Base-by-base conservation (phyloP, 2,797 vertebrate genomes). In the Morelia viridis region DNA sequence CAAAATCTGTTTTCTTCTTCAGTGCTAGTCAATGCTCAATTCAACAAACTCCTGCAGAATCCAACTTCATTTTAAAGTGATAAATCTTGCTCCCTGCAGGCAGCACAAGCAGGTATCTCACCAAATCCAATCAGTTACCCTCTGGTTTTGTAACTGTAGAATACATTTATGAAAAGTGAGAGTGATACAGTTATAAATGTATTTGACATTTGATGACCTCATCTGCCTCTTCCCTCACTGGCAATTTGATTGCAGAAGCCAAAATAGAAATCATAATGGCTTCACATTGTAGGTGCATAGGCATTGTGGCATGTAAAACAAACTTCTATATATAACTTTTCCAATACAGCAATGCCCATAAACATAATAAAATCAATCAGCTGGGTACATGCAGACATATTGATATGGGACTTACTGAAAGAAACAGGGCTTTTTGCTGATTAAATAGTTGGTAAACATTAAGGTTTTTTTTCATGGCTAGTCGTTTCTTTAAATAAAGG, bases 91-190 rank as follows among this genome's bases (percentile, higher is more conserved):
- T 62, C 65, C 26, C 86, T 4, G 15, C 58, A 65, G 61, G 56
- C 24, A 56, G 57, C 86, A 86, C 86, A 76, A 85, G 28, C 58
- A 88, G 87, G 80, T 85, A 85, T 46, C 57, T 93, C 76, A 89
- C 86, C 86, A 89, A 80, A 92, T 58, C 91, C 89, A 94, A 85
- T 85, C 89, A 62, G 31, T 83, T 83, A 83, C 90, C 58, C 84
- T 93, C 90, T 28, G 65, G 65, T 91, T 89, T 84, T 88, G 87
- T 89, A 86, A 92, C 76, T 64, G 80, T 58, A 91, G 80, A 92
- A 89, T 80, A 62, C 46, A 89, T 86, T 89, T 91, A 91, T 89
- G 86, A 68, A 92, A 92, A 92, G 31, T 26, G 58, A 86, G 64
- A 86, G 58, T 6, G 58, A 80, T 86, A 85, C 0, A 46, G 85